Evolutionary conservation across 2,888 invertebrate genomes (phyloP).

Genomic region (Coleophora deauratella): DNA sequence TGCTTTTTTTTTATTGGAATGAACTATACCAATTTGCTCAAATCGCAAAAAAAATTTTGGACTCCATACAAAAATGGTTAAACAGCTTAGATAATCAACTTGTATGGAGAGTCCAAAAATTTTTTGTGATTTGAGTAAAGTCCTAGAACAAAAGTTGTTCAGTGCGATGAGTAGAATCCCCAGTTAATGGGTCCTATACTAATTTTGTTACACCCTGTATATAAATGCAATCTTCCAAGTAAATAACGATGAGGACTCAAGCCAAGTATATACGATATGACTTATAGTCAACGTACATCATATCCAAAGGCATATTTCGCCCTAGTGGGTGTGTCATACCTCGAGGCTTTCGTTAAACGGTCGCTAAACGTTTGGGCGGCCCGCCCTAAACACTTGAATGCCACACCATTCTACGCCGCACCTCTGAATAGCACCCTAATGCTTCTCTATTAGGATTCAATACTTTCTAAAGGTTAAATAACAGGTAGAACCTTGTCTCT

Average conservation of each 20-base stretch:
- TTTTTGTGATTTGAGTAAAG: too few relatives aligned
- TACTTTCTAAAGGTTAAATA: slow-evolving; percentile 10
- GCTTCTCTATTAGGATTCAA: slow-evolving; percentile 16
- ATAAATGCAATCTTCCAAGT: too few relatives aligned
- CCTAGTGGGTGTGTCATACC: slow-evolving; percentile 63
- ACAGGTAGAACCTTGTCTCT: slow-evolving; percentile 41
- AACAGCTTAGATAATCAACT: too few relatives aligned
- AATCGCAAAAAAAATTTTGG: too few relatives aligned
- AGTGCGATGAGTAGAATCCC: too few relatives aligned
- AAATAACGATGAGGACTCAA: too few relatives aligned
- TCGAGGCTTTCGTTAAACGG: slow-evolving; percentile 64
- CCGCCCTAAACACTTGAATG: slow-evolving; percentile 59
- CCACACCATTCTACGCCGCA: slow-evolving; percentile 30
- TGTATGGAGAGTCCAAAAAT: too few relatives aligned
- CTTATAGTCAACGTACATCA: slow-evolving; percentile 9
- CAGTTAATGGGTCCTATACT: too few relatives aligned
- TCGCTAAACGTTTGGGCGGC: slow-evolving; percentile 74
- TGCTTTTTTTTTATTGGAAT: too few relatives aligned
- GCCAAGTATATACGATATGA: slow-evolving; percentile 8
- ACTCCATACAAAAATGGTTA: background rate
- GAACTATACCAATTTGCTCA: background rate
- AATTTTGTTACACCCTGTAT: too few relatives aligned
- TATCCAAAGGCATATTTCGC: slow-evolving; percentile 17
- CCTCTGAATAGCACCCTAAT: slow-evolving; percentile 29
- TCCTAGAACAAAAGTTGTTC: too few relatives aligned